Evolutionary conservation across 2,888 invertebrate species (phyloP).

Genomic region (Lissocephala sabroskyi): DNA sequence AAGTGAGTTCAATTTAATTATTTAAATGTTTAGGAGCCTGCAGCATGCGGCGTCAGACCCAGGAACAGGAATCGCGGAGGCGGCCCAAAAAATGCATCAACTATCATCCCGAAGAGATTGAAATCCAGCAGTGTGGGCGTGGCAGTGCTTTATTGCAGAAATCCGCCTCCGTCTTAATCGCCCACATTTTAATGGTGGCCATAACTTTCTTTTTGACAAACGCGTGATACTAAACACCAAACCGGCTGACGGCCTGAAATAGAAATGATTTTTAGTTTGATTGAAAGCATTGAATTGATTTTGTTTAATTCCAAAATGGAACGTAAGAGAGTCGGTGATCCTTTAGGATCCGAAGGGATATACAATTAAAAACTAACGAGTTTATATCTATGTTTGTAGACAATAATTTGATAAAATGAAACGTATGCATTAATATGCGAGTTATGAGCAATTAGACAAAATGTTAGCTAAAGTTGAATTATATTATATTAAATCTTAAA

Average conservation of each 20-base stretch:
- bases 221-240: slow-evolving; percentile 70
- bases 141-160: slow-evolving; percentile 60
- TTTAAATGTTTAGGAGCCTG: slow-evolving; percentile 73
- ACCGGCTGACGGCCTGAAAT: no score
- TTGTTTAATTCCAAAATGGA: no score
- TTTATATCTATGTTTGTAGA: slow-evolving; percentile 54
- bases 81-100: slow-evolving; percentile 87
- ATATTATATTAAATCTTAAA: slow-evolving; percentile 2
- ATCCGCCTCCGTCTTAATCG: slow-evolving; percentile 58
- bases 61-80: slow-evolving; percentile 81
- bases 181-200: slow-evolving; percentile 66
- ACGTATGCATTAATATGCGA: slow-evolving; percentile 25
- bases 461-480: slow-evolving; percentile 40
- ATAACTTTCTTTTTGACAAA: slow-evolving; percentile 65
- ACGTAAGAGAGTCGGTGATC: no score
- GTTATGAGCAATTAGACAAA: slow-evolving; percentile 23
- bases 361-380: slow-evolving; percentile 22
- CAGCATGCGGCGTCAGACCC: slow-evolving; percentile 75
- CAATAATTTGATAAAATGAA: slow-evolving; percentile 51
- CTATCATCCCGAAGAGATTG: slow-evolving; percentile 87
- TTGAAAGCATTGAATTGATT: no score
- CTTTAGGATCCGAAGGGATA: no score
- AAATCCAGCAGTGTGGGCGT: slow-evolving; percentile 72
- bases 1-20: no score
- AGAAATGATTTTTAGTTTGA: neutral